These are phyloP conservation scores for Scaptomyza flava DNA, from an alignment of 2,888 invertebrate genomes.

Conservation along the genomic window DNA sequence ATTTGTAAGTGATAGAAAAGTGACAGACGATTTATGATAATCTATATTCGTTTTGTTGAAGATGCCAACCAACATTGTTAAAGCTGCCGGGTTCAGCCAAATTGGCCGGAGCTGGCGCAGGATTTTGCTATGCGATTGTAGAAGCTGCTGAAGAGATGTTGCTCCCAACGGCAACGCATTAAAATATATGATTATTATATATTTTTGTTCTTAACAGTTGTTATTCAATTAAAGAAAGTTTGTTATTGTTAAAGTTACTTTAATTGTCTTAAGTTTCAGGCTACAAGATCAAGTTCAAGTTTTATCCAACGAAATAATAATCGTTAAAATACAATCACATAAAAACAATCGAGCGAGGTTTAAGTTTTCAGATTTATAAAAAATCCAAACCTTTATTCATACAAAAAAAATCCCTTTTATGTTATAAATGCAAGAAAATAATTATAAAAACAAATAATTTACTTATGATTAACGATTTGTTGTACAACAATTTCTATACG, in stretches of 20 bases:
- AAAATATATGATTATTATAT: background rate
- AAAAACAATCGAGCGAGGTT: too few species aligned
- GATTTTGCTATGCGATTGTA: slow-evolving; percentile 82
- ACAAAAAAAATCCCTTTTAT: too few species aligned
- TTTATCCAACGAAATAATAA: too few species aligned
- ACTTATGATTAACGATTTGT: too few species aligned
- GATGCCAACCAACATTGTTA: slow-evolving; percentile 76
- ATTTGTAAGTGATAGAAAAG: slow-evolving; percentile 76
- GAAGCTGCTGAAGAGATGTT: slow-evolving; percentile 24
- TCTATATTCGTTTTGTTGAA: slow-evolving; percentile 36
- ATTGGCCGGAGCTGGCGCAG: slow-evolving; percentile 82
- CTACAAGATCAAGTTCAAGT: too few species aligned
- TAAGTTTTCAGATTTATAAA: too few species aligned
- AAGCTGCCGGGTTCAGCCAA: slow-evolving; percentile 74
- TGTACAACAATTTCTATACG: too few species aligned
- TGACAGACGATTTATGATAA: background rate
- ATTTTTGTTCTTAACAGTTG: slow-evolving; percentile 5
- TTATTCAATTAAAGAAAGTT: slow-evolving; percentile 24
- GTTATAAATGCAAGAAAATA: too few species aligned
- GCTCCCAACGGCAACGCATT: background rate
- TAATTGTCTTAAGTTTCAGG: too few species aligned
- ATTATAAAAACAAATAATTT: too few species aligned
- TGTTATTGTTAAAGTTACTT: background rate
- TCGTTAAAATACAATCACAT: too few species aligned
- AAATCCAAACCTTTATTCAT: too few species aligned